Evolutionary conservation across 2,797 vertebrate species (phyloP).

Genomic region (Pelodytes ibericus): DNA sequence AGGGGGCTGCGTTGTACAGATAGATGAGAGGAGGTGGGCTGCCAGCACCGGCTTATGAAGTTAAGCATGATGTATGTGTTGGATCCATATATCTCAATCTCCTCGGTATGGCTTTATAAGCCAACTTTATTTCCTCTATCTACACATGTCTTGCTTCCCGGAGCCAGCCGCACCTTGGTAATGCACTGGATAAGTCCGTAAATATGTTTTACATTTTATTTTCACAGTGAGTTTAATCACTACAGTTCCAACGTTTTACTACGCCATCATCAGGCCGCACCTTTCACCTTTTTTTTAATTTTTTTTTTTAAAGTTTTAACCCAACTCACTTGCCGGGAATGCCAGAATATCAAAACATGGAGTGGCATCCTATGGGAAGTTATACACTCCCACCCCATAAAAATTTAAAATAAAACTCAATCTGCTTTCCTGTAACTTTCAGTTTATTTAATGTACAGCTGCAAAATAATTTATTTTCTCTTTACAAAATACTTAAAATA

Average conservation of each 20-base stretch:
- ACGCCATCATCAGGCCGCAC: constrained; percentile 10
- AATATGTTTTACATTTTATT: constrained; percentile 52
- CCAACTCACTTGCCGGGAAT: too few relatives aligned
- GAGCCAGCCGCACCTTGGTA: constrained; percentile 48
- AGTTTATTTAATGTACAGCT: too few relatives aligned
- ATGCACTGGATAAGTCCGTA: constrained; percentile 19
- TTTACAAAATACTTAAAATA: too few relatives aligned
- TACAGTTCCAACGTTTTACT: constrained; percentile 21
- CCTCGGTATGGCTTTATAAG: constrained; percentile 12
- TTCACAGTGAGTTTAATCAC: constrained; percentile 28
- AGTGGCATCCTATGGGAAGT: too few relatives aligned
- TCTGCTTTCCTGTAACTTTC: too few relatives aligned
- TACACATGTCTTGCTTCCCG: constrained; percentile 26
- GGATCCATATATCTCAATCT: constrained; percentile 18
- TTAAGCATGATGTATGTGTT: constrained; percentile 45
- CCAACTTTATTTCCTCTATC: constrained; percentile 15
- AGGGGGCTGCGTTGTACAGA: background rate
- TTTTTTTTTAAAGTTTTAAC: too few relatives aligned
- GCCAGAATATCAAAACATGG: too few relatives aligned
- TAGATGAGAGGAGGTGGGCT: background rate
- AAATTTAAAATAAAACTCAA: too few relatives aligned
- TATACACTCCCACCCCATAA: too few relatives aligned
- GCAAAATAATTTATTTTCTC: too few relatives aligned
- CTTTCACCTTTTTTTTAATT: background rate
- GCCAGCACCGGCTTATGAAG: constrained; percentile 19